Conservation (phyloP, 2,113 vertebrate species). For the Dasypus novemcinctus region DNA sequence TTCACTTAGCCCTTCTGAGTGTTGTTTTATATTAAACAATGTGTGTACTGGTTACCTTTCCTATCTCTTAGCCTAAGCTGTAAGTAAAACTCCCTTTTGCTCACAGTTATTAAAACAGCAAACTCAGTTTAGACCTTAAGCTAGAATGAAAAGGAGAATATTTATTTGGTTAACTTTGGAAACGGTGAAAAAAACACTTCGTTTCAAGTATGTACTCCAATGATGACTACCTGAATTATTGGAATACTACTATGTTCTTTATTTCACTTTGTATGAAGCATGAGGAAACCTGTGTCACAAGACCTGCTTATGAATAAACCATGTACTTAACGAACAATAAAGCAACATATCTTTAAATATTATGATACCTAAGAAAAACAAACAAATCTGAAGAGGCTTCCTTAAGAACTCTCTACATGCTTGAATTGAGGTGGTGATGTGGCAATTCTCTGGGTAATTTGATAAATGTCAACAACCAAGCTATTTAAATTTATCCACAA, state of each 20-base stretch:
- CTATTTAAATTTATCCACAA: constrained; percentile 46
- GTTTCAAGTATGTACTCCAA: background rate
- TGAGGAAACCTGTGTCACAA: background rate
- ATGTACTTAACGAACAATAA: background rate
- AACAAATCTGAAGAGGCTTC: constrained; percentile 58
- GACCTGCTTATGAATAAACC: background rate
- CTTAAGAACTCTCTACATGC: background rate
- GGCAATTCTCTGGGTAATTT: constrained; percentile 29
- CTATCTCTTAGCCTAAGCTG: background rate
- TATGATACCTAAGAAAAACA: constrained; percentile 26
- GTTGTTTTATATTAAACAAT: background rate
- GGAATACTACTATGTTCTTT: background rate
- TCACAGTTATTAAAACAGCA: background rate
- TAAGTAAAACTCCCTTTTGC: background rate
- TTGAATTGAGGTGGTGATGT: background rate
- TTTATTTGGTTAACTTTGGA: background rate
- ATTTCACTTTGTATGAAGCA: background rate
- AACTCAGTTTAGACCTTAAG: background rate
- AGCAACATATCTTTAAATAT: constrained; percentile 33
- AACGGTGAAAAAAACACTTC: background rate
- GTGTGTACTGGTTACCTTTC: background rate
- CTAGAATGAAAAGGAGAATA: background rate
- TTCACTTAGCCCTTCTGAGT: background rate
- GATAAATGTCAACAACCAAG: constrained; percentile 63
- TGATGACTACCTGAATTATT: background rate